Evolutionary conservation across 2,797 vertebrate species (phyloP).

Genomic region (Pipistrellus pipistrellus): DNA sequence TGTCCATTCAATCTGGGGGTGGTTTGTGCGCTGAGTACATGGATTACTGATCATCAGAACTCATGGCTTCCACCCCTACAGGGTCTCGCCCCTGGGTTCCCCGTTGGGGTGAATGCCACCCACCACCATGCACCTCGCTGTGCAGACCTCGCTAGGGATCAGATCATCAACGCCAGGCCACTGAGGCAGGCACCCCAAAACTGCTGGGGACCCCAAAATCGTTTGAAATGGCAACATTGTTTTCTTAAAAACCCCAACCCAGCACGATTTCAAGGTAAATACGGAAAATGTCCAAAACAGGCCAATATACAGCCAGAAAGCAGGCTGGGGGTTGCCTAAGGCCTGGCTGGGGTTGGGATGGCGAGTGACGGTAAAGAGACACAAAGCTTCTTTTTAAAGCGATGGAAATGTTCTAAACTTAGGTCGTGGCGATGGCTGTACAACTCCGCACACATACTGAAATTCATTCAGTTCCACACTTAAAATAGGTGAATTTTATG

Average conservation of each 20-base stretch:
- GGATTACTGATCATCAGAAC: background rate
- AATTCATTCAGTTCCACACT: background rate
- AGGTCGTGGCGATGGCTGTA: background rate
- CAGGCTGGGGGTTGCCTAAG: background rate
- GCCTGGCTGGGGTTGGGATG: background rate
- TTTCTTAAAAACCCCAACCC: constrained; percentile 18
- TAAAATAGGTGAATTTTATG: background rate
- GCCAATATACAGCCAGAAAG: background rate
- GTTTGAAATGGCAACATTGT: background rate
- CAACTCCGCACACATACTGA: background rate
- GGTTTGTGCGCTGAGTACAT: background rate
- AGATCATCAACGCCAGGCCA: background rate
- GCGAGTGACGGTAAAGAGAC: background rate
- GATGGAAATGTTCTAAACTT: background rate
- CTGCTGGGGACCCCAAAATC: background rate
- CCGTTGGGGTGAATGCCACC: background rate
- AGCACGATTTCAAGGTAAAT: constrained; percentile 29
- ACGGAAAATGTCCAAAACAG: background rate
- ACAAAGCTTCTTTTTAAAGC: background rate
- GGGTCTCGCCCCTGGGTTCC: no score
- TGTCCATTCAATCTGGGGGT: background rate
- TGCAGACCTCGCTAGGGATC: background rate
- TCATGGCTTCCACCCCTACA: background rate
- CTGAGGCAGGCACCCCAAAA: background rate
- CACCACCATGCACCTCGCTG: background rate